These are phyloP conservation scores for Tetranychus piercei DNA, from an alignment of 2,888 invertebrate genomes.

Conservation along the genomic window DNA sequence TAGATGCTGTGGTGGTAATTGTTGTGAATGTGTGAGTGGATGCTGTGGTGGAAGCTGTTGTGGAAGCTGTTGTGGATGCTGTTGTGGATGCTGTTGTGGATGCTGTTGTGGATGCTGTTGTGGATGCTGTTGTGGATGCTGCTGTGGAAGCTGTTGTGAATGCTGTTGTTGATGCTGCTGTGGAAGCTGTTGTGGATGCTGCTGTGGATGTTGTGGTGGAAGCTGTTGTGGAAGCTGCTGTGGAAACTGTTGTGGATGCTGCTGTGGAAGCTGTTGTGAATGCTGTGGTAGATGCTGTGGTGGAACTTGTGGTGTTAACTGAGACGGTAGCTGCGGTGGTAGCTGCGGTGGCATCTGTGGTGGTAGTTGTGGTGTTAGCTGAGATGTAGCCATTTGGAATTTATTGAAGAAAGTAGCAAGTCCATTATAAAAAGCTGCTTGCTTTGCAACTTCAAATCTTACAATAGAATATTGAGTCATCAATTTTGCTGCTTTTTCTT, in stretches of 20 bases:
- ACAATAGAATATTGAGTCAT: slow-evolving; percentile 86
- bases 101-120: not conserved
- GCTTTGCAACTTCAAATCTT: slow-evolving; percentile 85
- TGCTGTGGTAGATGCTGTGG: not conserved
- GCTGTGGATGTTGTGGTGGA: not conserved
- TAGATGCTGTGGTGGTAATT: not conserved
- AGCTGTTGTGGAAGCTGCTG: not conserved
- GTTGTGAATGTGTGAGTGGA: too few relatives aligned
- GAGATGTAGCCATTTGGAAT: not conserved
- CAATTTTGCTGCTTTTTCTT: slow-evolving; percentile 79
- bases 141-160: not conserved
- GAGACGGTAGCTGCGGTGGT: slow-evolving; percentile 28
- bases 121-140: not conserved
- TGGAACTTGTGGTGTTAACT: slow-evolving; percentile 10
- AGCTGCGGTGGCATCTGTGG: slow-evolving; percentile 23
- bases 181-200: not conserved
- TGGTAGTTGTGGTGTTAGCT: slow-evolving; percentile 10
- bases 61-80: not conserved
- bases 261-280: not conserved
- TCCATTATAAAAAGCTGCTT: slow-evolving; percentile 91
- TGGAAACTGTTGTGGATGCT: not conserved
- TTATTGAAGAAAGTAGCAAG: slow-evolving; percentile 56
- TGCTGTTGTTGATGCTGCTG: not conserved
- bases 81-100: not conserved
- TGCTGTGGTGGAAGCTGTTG: slow-evolving; percentile 28